Conservation (phyloP, 1,140 invertebrate genomes). For the Triops longicaudatus region DNA sequence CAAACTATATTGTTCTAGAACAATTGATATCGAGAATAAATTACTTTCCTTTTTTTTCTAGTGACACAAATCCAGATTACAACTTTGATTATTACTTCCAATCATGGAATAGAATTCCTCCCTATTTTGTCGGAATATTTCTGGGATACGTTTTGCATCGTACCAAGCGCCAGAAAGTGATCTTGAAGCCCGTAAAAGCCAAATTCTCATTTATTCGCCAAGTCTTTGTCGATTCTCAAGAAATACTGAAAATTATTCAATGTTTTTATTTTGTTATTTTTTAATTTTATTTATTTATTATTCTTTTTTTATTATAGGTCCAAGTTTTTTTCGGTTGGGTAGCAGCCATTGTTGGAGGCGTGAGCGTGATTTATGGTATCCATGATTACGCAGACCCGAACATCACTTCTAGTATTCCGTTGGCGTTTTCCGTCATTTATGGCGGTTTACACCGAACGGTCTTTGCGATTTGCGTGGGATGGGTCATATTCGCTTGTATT, state of each 20-base stretch:
- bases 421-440: constrained; percentile 42
- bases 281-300: too few relatives aligned
- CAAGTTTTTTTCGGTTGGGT: neutral
- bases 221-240: too few relatives aligned
- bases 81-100: constrained; percentile 22
- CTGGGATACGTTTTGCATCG: constrained; percentile 23
- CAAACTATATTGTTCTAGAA: too few relatives aligned
- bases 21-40: too few relatives aligned
- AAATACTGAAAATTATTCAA: too few relatives aligned
- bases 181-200: neutral
- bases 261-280: too few relatives aligned
- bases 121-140: constrained; percentile 26
- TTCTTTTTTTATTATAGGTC: neutral
- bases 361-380: neutral
- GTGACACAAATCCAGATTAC: neutral
- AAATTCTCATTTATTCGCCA: neutral
- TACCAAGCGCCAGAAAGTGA: constrained; percentile 10
- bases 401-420: constrained; percentile 48
- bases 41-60: neutral
- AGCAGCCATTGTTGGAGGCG: neutral
- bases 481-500: constrained; percentile 45
- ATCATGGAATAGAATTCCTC: constrained; percentile 22
- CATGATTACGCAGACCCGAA: neutral
- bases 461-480: constrained; percentile 41
- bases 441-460: constrained; percentile 38